Base-by-base conservation (phyloP, 2,797 vertebrate genomes). In the Halcyon badia region DNA sequence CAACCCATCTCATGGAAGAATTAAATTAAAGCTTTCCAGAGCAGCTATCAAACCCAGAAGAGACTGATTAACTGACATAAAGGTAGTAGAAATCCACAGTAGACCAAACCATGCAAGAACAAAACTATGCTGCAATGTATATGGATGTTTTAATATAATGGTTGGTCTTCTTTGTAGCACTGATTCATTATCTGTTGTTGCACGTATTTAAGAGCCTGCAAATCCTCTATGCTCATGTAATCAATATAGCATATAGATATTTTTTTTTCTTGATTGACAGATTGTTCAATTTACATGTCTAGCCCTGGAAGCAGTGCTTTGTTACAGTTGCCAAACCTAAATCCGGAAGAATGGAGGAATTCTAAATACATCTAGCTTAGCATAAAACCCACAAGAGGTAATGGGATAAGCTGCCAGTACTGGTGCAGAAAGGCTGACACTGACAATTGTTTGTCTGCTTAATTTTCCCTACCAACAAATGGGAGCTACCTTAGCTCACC, bases 1-100 rank as follows among this genome's bases (percentile, higher is more conserved):
- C 61, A 90, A 64, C 31, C 28, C 48, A 52, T 71, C 48, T 73
- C 4, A 1, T 70, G 35, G 19, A 6, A 84, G n/a, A 94, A 87
- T 56, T 42, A 80, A 88, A 83, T 75, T 61, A 70, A 91, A 76
- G 7, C 5, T 82, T 69, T 87, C 42, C 42, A 87, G 60, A 76
- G 7, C 3, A 6, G 58, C n/a, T 72, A 18, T 72, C 62, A 88
- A 83, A 61, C 48, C 9, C 33, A 54, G 37, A 88, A 62, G 33
- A 91, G 62, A 76, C 42, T 49, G 48, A 78, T 71, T 69, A 81
- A 71, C 52, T 48, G 42, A 10, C 44, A 72, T 65, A 85, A 90
- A 87, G 3, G 10, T 17, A 56, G 26, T 28, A 52, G 33, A 90
- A 93, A 86, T 54, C 46, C 0, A 0, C 51, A 57, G 57, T 9